Evolutionary conservation across 2,113 vertebrate genomes (phyloP).

Genomic region (Marmota monax): DNA sequence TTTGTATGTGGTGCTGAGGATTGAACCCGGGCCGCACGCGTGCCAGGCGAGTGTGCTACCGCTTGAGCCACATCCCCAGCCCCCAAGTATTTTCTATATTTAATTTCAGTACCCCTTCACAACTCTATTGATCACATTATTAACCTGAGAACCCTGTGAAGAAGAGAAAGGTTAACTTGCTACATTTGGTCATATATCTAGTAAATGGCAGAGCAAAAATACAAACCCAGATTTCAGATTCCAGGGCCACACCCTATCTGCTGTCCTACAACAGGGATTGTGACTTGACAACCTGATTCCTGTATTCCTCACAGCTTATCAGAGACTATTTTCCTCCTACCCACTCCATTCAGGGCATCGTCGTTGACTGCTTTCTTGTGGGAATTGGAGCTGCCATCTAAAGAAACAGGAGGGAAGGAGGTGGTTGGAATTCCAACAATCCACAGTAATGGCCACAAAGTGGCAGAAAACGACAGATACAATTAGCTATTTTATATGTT

Average conservation of each 20-base stretch:
- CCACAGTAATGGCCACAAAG: not conserved
- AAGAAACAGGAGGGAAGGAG: not conserved
- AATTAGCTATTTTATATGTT: not conserved
- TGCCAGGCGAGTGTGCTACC: too few relatives aligned
- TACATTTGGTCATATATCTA: not conserved
- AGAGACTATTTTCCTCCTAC: not conserved
- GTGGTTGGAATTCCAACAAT: not conserved
- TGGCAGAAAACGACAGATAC: not conserved
- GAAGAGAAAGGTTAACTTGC: not conserved
- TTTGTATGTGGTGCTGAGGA: too few relatives aligned
- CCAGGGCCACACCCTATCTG: rapidly evolving
- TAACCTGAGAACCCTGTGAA: not conserved
- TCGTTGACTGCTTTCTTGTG: not conserved
- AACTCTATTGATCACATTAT: not conserved
- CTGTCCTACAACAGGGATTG: not conserved
- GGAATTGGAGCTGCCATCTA: not conserved
- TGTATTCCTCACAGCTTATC: not conserved
- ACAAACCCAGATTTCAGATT: not conserved
- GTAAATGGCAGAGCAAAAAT: not conserved
- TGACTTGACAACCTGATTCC: not conserved
- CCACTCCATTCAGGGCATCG: not conserved
- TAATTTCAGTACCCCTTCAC: not conserved
- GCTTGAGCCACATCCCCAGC: too few relatives aligned
- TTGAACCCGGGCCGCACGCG: too few relatives aligned
- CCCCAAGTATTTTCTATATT: not conserved